Conservation (phyloP, 1,140 invertebrate genomes). For the Agrypnia vestita region DNA sequence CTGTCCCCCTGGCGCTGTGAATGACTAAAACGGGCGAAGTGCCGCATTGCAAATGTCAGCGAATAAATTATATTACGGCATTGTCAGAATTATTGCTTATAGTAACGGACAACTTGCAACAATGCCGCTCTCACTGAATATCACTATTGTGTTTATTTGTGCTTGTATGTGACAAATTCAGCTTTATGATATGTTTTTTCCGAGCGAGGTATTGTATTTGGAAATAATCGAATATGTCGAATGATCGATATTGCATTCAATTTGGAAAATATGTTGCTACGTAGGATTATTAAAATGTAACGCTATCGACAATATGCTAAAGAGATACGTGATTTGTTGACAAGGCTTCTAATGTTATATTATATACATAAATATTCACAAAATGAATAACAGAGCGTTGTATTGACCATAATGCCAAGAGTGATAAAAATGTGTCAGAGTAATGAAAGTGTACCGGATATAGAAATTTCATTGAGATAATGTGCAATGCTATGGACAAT, state of each 20-base stretch:
- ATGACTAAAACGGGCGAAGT: conserved; percentile 2
- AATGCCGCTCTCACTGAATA: too few species aligned
- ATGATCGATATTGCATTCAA: neutral
- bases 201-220: neutral
- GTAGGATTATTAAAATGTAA: too few species aligned
- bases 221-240: conserved; percentile 15
- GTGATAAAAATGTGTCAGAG: too few species aligned
- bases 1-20: conserved; percentile 46
- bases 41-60: conserved; percentile 45
- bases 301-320: too few species aligned
- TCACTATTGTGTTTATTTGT: neutral
- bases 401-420: too few species aligned
- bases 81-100: conserved; percentile 48
- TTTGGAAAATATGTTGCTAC: neutral
- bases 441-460: too few species aligned
- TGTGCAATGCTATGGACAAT: too few species aligned
- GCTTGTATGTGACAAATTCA: neutral
- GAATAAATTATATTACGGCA: conserved; percentile 49
- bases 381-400: too few species aligned
- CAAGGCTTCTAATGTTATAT: too few species aligned
- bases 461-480: too few species aligned
- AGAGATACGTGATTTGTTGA: too few species aligned
- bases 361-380: too few species aligned
- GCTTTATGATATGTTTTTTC: neutral
- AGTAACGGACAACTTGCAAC: conserved; percentile 8